Evolutionary conservation across 1,140 invertebrate species (phyloP).

Genomic region (Venustaconcha ellipsiformis): DNA sequence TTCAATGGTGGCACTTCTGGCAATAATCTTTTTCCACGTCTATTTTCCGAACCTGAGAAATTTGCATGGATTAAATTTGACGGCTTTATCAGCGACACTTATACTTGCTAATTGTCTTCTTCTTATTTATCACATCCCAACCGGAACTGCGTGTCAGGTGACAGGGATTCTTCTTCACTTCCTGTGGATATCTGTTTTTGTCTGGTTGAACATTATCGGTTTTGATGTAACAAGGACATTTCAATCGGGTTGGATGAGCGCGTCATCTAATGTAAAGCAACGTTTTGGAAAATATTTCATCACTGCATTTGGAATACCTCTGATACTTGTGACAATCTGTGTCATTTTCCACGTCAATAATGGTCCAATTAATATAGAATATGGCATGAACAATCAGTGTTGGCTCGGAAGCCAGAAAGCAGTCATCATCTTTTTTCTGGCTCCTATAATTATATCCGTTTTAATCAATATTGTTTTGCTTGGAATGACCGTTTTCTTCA

Average conservation of each 20-base stretch:
- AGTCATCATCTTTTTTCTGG: constrained; percentile 10
- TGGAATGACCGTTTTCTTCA: constrained; percentile 8
- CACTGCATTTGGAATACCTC: background rate
- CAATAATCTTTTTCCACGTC: constrained; percentile 6
- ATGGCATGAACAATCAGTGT: constrained; percentile 10
- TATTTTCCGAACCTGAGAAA: constrained; percentile 2
- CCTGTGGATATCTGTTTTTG: constrained; percentile 7
- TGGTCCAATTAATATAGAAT: background rate
- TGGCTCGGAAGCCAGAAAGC: constrained; percentile 16
- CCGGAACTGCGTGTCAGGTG: background rate
- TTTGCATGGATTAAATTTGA: constrained; percentile 15
- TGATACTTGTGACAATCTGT: background rate
- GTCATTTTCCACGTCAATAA: background rate
- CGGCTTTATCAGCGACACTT: constrained; percentile 5
- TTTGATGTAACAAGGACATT: constrained; percentile 20
- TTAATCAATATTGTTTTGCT: constrained; percentile 1
- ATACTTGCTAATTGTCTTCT: constrained; percentile 8
- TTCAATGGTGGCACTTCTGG: background rate
- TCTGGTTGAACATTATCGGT: constrained; percentile 25
- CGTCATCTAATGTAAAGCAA: background rate
- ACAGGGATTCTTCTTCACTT: constrained; percentile 10
- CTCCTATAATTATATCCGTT: constrained; percentile 9
- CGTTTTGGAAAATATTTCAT: constrained; percentile 6
- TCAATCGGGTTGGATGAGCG: background rate
- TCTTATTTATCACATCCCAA: background rate